Evolutionary conservation across 1,140 invertebrate species (phyloP).

Genomic region (Ips nitidus): DNA sequence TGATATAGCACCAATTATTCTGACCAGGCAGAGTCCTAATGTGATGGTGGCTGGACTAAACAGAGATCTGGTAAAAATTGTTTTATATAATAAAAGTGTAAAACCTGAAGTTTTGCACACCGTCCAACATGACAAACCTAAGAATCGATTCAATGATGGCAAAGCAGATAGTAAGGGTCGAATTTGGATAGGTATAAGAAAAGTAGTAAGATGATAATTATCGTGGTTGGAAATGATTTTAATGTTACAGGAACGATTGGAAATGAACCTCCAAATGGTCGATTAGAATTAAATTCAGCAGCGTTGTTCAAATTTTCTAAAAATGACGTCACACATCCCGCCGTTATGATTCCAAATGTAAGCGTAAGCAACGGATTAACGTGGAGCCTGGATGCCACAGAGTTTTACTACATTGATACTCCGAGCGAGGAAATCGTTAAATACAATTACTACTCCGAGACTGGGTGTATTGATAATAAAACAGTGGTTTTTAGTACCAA

Average conservation of each 20-base stretch:
- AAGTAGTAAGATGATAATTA: constrained; percentile 3
- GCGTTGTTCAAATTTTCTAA: constrained; percentile 59
- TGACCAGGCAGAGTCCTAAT: constrained; percentile 61
- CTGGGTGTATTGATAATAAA: constrained; percentile 57
- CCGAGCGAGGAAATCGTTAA: constrained; percentile 61
- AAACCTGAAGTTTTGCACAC: constrained; percentile 57
- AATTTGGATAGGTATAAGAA: constrained; percentile 70
- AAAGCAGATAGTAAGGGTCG: constrained; percentile 80
- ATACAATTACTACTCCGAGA: constrained; percentile 73
- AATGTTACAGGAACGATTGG: constrained; percentile 67
- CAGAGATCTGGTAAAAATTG: constrained; percentile 62
- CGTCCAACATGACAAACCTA: constrained; percentile 61
- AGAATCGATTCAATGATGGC: constrained; percentile 81
- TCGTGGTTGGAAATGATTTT: neutral
- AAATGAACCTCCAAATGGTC: constrained; percentile 55
- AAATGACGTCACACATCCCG: constrained; percentile 52
- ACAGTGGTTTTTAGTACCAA: constrained; percentile 34
- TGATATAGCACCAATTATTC: constrained; percentile 63
- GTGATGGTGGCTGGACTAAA: constrained; percentile 67
- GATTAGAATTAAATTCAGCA: constrained; percentile 56
- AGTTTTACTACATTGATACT: constrained; percentile 78
- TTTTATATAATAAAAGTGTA: constrained; percentile 61
- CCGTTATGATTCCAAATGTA: constrained; percentile 53
- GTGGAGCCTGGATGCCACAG: constrained; percentile 70
- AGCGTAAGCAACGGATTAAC: constrained; percentile 80